Percentiles rank a stretch among this genome's conserved stretches.
Conservation (phyloP, 2,797 vertebrate species). For the Enteromius paludinosus region DNA sequence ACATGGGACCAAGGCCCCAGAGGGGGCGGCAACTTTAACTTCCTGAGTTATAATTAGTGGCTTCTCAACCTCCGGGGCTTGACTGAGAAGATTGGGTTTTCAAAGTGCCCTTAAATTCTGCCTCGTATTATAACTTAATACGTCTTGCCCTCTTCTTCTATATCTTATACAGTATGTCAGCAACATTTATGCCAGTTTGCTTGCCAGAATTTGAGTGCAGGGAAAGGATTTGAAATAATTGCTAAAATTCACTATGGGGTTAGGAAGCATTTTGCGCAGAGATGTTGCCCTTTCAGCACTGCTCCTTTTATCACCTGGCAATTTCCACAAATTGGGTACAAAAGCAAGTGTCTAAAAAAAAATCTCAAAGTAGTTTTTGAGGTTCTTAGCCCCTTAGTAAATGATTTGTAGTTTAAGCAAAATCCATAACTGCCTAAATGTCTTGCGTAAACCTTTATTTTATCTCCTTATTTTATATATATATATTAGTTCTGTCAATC, state of each 20-base stretch:
- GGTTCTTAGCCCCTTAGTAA: not conserved
- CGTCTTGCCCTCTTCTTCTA: not conserved
- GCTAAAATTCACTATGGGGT: not conserved
- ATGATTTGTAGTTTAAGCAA: not conserved
- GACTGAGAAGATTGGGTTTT: constrained; percentile 17
- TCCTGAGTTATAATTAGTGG: constrained; percentile 44
- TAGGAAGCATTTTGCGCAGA: not conserved
- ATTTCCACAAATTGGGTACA: not conserved
- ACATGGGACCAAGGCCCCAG: constrained; percentile 30
- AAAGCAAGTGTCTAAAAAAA: not conserved
- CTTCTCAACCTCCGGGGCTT: constrained; percentile 14
- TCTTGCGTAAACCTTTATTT: not conserved
- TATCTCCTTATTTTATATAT: too few species aligned
- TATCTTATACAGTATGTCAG: constrained; percentile 40
- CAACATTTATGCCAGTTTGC: not conserved
- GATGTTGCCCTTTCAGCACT: not conserved
- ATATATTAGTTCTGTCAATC: too few species aligned
- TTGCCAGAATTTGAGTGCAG: not conserved
- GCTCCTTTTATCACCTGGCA: not conserved
- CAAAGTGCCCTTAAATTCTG: constrained; percentile 42
- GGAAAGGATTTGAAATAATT: not conserved
- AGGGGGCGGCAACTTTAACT: constrained; percentile 19
- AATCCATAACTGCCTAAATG: not conserved
- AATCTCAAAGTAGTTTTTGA: not conserved
- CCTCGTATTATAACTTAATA: constrained; percentile 1